Conservation (phyloP, 1,140 invertebrate genomes). For the Calliopsis andreniformis region DNA sequence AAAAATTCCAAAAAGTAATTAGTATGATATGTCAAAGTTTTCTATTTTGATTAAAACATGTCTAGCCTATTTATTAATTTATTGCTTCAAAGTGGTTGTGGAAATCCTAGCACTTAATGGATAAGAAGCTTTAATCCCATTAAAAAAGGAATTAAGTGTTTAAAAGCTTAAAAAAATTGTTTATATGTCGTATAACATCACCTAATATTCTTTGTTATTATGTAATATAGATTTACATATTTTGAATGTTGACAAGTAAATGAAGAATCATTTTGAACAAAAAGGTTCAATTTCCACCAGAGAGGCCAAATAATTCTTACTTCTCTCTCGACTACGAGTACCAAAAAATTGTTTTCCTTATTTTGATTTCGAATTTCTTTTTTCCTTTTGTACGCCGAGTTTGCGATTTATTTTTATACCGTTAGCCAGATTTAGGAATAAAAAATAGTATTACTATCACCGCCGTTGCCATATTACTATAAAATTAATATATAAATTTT, state of each 20-base stretch:
- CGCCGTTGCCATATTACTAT: conserved; percentile 62
- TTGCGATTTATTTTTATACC: conserved; percentile 45
- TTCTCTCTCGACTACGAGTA: background rate
- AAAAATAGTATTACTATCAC: conserved; percentile 40
- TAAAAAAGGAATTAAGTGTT: too few species aligned
- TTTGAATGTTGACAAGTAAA: too few species aligned
- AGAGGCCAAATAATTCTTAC: background rate
- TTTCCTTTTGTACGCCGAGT: conserved; percentile 10
- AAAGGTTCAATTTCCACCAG: too few species aligned
- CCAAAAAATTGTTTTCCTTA: background rate
- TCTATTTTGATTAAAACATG: too few species aligned
- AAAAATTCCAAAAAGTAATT: too few species aligned
- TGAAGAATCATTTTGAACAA: too few species aligned
- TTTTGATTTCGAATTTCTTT: background rate
- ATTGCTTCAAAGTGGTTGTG: background rate
- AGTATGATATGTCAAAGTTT: too few species aligned
- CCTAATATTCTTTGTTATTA: too few species aligned
- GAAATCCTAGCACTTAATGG: too few species aligned
- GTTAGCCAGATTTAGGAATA: conserved; percentile 33
- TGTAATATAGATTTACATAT: too few species aligned
- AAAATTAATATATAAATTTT: conserved; percentile 47
- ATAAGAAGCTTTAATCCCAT: too few species aligned
- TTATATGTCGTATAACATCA: background rate
- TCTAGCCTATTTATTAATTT: too few species aligned
- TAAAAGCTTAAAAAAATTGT: background rate